Evolutionary conservation across 2,888 invertebrate species (phyloP).

Genomic region (Sphaeridia pumilis): DNA sequence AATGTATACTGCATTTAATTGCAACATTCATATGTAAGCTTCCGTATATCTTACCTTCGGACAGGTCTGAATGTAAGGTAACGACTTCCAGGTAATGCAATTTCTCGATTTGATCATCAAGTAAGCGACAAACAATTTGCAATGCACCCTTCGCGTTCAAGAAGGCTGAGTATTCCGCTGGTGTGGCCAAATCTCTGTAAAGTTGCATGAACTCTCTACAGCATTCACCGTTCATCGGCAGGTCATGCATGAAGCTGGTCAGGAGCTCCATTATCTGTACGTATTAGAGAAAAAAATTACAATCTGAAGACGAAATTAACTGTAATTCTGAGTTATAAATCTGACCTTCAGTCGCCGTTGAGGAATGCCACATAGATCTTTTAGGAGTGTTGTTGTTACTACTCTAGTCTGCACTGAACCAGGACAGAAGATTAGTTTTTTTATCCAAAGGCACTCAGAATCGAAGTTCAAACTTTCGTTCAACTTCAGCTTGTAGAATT

Average conservation of each 20-base stretch:
- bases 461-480: slow-evolving; percentile 19
- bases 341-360: slow-evolving; percentile 28
- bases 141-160: slow-evolving; percentile 77
- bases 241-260: slow-evolving; percentile 74
- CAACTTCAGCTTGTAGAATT: slow-evolving; percentile 24
- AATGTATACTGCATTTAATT: not conserved
- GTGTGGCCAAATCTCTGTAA: slow-evolving; percentile 71
- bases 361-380: slow-evolving; percentile 33
- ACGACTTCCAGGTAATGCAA: slow-evolving; percentile 81
- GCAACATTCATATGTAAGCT: not conserved
- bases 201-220: slow-evolving; percentile 80
- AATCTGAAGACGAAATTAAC: slow-evolving; percentile 10
- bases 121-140: slow-evolving; percentile 66
- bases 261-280: slow-evolving; percentile 64
- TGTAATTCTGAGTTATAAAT: not conserved
- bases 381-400: slow-evolving; percentile 31
- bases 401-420: slow-evolving; percentile 35
- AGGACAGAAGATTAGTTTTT: slow-evolving; percentile 34
- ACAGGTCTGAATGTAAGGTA: slow-evolving; percentile 82
- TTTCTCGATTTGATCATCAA: slow-evolving; percentile 78
- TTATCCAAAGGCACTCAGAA: slow-evolving; percentile 29
- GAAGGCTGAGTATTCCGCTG: slow-evolving; percentile 87
- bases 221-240: slow-evolving; percentile 78
- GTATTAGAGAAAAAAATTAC: slow-evolving; percentile 18
- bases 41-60: slow-evolving; percentile 51